Percentiles rank a stretch among this genome's conserved stretches.
phyloP scores from a whole-genome alignment of 1,140 invertebrate genomes.

The Phymorhynchus buccinoides region DNA sequence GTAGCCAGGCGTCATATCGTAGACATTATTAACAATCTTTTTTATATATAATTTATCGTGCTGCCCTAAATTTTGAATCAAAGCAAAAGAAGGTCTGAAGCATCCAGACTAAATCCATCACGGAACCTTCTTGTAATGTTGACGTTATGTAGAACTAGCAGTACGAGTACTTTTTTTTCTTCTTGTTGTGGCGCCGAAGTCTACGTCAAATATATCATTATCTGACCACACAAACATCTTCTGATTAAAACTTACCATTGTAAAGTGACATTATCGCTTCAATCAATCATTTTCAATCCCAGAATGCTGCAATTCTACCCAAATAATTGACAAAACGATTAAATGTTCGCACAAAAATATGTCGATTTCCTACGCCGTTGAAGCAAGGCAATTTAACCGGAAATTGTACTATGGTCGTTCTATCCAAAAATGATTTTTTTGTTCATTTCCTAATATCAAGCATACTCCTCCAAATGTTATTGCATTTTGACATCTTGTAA shows the following conservation, averaged over 20 bases:
- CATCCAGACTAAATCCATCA: too few relatives aligned
- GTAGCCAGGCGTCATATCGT: too few relatives aligned
- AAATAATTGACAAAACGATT: not conserved
- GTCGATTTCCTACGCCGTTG: slow-evolving; percentile 6
- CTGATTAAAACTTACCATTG: not conserved
- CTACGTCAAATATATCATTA: not conserved
- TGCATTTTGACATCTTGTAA: too few relatives aligned
- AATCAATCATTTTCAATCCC: not conserved
- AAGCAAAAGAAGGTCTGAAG: too few relatives aligned
- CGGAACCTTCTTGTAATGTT: too few relatives aligned
- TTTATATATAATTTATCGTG: too few relatives aligned
- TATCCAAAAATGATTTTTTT: too few relatives aligned
- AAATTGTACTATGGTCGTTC: not conserved
- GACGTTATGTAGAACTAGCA: not conserved
- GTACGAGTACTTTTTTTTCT: not conserved
- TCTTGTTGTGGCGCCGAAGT: not conserved
- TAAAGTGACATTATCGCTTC: not conserved
- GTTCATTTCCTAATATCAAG: too few relatives aligned
- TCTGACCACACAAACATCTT: not conserved
- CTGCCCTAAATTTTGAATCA: too few relatives aligned
- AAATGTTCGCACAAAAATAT: slow-evolving; percentile 9
- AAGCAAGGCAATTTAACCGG: not conserved
- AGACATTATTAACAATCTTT: too few relatives aligned
- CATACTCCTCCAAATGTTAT: too few relatives aligned
- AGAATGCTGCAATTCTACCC: not conserved